Conservation (phyloP, 1,140 invertebrate species). For the Paraescarpia echinospica region DNA sequence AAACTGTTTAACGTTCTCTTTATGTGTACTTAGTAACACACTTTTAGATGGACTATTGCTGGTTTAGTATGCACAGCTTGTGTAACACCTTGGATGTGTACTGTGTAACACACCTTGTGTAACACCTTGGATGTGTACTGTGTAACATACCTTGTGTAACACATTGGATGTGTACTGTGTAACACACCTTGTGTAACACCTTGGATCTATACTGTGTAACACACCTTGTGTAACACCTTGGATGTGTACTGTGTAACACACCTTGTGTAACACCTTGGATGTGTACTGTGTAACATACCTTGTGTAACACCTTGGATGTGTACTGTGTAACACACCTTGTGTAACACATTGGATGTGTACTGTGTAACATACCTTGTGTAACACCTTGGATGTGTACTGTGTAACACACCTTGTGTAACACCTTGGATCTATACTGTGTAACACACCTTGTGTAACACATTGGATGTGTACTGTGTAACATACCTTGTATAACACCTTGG, state of each 20-base stretch:
- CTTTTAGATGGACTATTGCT: no score
- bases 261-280: neutral
- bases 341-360: neutral
- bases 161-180: no score
- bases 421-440: neutral
- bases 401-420: neutral
- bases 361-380: neutral
- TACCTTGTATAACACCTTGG: neutral
- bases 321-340: neutral
- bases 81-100: neutral
- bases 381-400: neutral
- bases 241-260: neutral
- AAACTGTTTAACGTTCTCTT: no score
- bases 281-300: neutral
- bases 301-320: neutral
- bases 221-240: neutral
- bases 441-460: neutral
- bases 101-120: neutral
- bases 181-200: no score
- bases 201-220: neutral
- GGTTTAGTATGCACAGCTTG: no score
- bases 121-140: no score
- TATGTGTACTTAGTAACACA: no score
- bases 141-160: no score
- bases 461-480: neutral